Conservation (phyloP, 2,113 vertebrate genomes). For the Phylloscopus trochilus region DNA sequence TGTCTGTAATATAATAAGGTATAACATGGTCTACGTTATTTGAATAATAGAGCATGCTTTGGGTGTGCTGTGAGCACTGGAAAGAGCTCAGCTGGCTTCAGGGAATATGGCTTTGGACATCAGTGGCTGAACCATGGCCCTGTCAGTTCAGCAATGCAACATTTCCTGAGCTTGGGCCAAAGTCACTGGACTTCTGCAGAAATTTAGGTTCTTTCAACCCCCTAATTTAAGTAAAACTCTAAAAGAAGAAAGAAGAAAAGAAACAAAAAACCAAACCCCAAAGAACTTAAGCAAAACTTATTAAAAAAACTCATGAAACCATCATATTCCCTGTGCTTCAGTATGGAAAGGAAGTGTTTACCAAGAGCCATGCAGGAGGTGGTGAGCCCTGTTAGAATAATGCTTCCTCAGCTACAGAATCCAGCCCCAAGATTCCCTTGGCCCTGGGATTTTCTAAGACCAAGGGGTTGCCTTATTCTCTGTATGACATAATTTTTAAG, state of each 20-base stretch:
- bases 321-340: background rate
- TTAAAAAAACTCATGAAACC: background rate
- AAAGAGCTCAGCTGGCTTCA: background rate
- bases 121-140: background rate
- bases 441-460: background rate
- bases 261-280: background rate
- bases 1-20: constrained; percentile 22
- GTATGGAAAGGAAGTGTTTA: background rate
- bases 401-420: background rate
- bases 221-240: background rate
- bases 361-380: background rate
- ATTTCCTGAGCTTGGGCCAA: background rate
- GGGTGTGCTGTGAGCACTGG: constrained; percentile 6
- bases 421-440: background rate
- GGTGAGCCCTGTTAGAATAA: background rate
- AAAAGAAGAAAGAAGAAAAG: background rate
- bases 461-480: background rate
- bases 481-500: background rate
- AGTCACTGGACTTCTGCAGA: background rate
- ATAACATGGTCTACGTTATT: background rate
- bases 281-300: background rate
- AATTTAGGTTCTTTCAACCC: background rate
- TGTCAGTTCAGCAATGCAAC: background rate
- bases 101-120: background rate
- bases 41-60: constrained; percentile 21